phyloP scores from a whole-genome alignment of 2,797 vertebrate genomes.

The Hippoglossus hippoglossus region DNA sequence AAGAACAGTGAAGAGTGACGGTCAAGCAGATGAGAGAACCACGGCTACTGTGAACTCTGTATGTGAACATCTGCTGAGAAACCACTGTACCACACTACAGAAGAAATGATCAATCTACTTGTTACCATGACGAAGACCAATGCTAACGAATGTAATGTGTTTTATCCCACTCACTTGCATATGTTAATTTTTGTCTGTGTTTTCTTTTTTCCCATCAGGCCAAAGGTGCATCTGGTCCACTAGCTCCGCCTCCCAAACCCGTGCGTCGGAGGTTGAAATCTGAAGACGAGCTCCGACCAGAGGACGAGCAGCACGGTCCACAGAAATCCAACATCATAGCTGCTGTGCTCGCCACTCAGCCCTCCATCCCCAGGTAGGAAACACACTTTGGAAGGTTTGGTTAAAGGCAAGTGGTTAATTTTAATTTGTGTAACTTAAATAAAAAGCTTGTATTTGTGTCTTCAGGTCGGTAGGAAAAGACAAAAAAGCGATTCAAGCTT shows the following conservation, averaged over 20 bases:
- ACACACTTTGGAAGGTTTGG: not conserved
- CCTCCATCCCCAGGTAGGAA: constrained; percentile 93
- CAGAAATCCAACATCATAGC: constrained; percentile 92
- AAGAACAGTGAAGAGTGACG: constrained; percentile 92
- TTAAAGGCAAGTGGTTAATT: not conserved
- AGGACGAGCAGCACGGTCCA: constrained; percentile 91
- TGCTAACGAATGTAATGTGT: too few species aligned
- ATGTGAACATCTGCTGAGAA: constrained; percentile 53
- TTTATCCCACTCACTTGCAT: too few species aligned
- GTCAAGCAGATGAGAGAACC: constrained; percentile 91
- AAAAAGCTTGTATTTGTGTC: constrained; percentile 3
- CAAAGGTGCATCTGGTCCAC: constrained; percentile 90
- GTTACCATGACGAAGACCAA: too few species aligned
- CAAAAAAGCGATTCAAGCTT: constrained; percentile 99
- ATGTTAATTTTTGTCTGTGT: too few species aligned
- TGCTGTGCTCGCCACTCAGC: constrained; percentile 92
- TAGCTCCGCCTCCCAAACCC: constrained; percentile 97
- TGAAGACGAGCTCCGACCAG: constrained; percentile 95
- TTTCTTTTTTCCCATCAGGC: constrained; percentile 70
- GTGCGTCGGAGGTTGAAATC: constrained; percentile 97
- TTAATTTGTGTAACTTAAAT: not conserved
- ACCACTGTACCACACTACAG: too few species aligned
- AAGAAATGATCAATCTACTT: not conserved
- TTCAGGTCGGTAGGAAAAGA: constrained; percentile 96
- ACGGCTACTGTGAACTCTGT: constrained; percentile 88